Evolutionary conservation across 2,888 invertebrate genomes (phyloP).

Genomic region (Tubiluchus corallicola): DNA sequence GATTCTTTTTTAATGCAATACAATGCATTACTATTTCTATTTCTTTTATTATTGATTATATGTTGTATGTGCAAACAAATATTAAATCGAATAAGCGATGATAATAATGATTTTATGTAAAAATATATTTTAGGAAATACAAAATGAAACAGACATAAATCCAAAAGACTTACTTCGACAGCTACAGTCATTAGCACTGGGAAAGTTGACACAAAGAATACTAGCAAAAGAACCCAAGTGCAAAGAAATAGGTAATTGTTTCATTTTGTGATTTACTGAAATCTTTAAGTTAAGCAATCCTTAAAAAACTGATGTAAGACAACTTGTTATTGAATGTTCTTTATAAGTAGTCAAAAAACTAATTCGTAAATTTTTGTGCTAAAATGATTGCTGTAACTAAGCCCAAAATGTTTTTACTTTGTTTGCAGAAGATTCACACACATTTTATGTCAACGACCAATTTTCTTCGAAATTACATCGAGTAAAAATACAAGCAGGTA

Average conservation of each 20-base stretch:
- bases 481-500: constrained; percentile 38
- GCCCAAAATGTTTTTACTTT: no score
- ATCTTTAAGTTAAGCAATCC: no score
- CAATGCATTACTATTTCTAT: background rate
- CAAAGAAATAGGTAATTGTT: constrained; percentile 55
- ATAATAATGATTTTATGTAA: no score
- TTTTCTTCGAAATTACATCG: constrained; percentile 93
- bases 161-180: constrained; percentile 89
- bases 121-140: constrained; percentile 66
- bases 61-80: no score
- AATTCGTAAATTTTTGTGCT: no score
- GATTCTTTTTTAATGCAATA: background rate
- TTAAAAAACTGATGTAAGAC: no score
- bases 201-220: constrained; percentile 85
- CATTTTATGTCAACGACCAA: constrained; percentile 88
- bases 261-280: constrained; percentile 9
- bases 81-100: no score
- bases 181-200: constrained; percentile 90
- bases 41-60: no score
- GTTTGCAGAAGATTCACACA: constrained; percentile 21
- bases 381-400: no score
- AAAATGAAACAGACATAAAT: constrained; percentile 95
- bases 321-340: no score
- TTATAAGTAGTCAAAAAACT: no score
- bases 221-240: constrained; percentile 84